Base-by-base conservation (phyloP, 2,888 invertebrate genomes). In the Agapetus fuscipes region DNA sequence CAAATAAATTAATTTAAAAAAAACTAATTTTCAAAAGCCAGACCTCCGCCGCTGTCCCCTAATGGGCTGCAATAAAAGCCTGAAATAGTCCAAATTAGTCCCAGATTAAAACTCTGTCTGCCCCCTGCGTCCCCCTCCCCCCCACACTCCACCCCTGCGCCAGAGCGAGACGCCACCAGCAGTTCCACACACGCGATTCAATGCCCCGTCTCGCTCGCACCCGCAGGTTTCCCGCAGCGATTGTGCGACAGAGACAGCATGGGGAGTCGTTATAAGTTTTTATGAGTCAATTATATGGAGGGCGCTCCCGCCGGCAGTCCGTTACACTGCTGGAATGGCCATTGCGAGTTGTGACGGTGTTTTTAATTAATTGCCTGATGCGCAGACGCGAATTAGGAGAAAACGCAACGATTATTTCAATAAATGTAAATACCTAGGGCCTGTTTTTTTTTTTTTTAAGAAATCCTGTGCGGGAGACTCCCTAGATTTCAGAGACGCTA, bases 81-180 rank as follows among this genome's bases (percentile, higher is more conserved):
- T 41, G 43, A 30, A 48, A 48, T 43, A 45, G 68, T 70, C 69
- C 71, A 71, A 72, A 72, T 72, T 72, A 72, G 72, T 68, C 66
- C 71, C 71, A 72, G 72, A 72, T 72, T 72, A 72, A 72, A 72
- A 70, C 71, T 70, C 69, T 70, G 71, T 71, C 71, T 66, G 65
- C 37, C 26, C 17, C 31, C 30, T 17, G 15, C 7, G 25, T 7
- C 13, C 37, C 17, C 6, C 28, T n/a, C 28, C n/a, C 6, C 28
- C 6, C n/a, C 28, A n/a, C 28, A n/a, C 28, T 12, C 28, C 4
- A 28, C 4, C 4, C 6, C 13, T 4, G 4, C 4, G 13, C 4
- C 10, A 14, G 14, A 11, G 34, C 12, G 34, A 25, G 6, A 16
- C 20, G 20, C 5, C 20, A 20, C 4, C 20, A 20, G 5, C 4